phyloP scores from a whole-genome alignment of 2,113 vertebrate species.

The Gymnarchus niloticus region DNA sequence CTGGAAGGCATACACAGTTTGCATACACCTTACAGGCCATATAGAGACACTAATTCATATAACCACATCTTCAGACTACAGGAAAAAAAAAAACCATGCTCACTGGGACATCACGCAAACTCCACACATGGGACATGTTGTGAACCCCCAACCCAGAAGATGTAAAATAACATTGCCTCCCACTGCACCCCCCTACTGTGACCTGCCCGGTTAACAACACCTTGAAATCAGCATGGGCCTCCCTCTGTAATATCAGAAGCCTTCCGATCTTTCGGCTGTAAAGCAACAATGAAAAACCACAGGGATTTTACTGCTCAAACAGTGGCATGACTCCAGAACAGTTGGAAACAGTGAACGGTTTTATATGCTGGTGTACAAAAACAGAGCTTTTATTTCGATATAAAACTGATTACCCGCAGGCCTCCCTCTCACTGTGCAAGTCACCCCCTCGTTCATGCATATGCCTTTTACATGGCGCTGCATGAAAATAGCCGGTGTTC shows the following conservation, averaged over 20 bases:
- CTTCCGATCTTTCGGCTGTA: background rate
- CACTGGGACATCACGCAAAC: background rate
- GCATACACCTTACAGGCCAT: background rate
- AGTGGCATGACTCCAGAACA: background rate
- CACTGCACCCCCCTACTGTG: background rate
- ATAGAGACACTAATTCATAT: background rate
- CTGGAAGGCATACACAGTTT: background rate
- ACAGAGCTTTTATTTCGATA: background rate
- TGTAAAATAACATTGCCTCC: background rate
- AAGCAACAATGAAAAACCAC: background rate
- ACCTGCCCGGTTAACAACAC: background rate
- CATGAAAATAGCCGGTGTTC: background rate
- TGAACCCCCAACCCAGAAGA: background rate
- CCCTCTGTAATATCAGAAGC: background rate
- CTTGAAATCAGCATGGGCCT: background rate
- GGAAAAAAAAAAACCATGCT: background rate
- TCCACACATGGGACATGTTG: background rate
- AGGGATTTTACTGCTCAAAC: background rate
- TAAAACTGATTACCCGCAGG: background rate
- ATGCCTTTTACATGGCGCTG: background rate
- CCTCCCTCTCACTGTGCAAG: background rate
- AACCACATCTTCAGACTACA: background rate
- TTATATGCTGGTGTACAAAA: background rate
- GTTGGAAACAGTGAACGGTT: too few species aligned
- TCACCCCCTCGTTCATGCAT: background rate